phyloP scores from a whole-genome alignment of 1,140 invertebrate species.

The Pseudoatta argentina region DNA sequence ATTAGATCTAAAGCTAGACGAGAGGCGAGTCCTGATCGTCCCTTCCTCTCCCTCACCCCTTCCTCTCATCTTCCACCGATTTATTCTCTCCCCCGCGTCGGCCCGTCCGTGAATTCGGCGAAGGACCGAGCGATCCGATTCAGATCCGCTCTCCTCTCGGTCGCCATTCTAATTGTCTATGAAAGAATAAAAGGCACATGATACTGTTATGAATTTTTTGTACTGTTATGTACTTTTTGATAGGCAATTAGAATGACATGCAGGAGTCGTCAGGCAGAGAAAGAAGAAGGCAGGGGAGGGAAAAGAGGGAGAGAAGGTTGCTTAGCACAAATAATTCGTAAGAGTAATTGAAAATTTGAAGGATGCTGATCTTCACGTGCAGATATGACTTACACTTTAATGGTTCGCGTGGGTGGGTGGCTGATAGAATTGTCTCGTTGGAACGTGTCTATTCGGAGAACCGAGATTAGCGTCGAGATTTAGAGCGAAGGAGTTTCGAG shows the following conservation, averaged over 20 bases:
- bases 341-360: conserved; percentile 60
- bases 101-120: conserved; percentile 2
- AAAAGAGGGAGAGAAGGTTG: not conserved
- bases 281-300: not conserved
- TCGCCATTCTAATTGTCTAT: conserved; percentile 49
- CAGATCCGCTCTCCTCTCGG: conserved; percentile 42
- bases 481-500: not conserved
- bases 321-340: conserved; percentile 25
- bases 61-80: conserved; percentile 19
- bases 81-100: conserved; percentile 17
- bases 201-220: conserved; percentile 8
- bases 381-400: conserved; percentile 45
- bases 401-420: conserved; percentile 42
- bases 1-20: conserved; percentile 85
- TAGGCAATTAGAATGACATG: too few species aligned
- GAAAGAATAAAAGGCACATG: conserved; percentile 49
- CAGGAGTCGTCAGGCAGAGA: not conserved
- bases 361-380: conserved; percentile 14
- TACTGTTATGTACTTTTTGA: too few species aligned
- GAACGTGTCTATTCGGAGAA: conserved; percentile 43
- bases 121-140: conserved; percentile 17
- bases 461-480: conserved; percentile 59
- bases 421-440: conserved; percentile 56
- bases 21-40: conserved; percentile 72
- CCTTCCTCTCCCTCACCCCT: conserved; percentile 17